Evolutionary conservation across 1,140 invertebrate species (phyloP).

Genomic region (Penaeus indicus): DNA sequence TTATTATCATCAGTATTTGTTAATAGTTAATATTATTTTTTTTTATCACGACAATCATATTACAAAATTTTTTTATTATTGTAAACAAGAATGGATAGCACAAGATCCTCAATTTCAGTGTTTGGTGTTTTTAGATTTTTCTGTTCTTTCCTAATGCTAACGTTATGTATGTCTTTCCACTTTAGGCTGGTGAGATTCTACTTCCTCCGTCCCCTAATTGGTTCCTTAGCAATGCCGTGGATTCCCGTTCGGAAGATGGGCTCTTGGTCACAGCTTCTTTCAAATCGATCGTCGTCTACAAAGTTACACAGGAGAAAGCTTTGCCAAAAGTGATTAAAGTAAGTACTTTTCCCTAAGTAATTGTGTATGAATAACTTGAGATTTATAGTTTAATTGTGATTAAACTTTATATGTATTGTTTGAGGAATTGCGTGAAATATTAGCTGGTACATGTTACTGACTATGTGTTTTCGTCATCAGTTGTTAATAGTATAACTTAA

Average conservation of each 20-base stretch:
- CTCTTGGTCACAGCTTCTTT: slow-evolving; percentile 52
- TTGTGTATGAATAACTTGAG: too few relatives aligned
- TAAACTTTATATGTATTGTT: too few relatives aligned
- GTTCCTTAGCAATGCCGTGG: slow-evolving; percentile 54
- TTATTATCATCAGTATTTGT: too few relatives aligned
- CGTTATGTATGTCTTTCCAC: neutral
- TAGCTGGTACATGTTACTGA: neutral
- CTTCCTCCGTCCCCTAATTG: slow-evolving; percentile 61
- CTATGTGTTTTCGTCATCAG: neutral
- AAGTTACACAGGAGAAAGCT: slow-evolving; percentile 16
- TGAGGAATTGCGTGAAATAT: neutral
- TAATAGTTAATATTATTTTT: too few relatives aligned
- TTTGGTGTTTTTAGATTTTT: neutral
- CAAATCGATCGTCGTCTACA: slow-evolving; percentile 57
- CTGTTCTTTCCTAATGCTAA: neutral
- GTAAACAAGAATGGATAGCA: too few relatives aligned
- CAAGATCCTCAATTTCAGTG: too few relatives aligned
- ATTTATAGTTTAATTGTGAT: too few relatives aligned
- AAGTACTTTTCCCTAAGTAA: neutral
- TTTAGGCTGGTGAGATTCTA: slow-evolving; percentile 30
- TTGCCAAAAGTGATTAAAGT: slow-evolving; percentile 60
- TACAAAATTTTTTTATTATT: too few relatives aligned
- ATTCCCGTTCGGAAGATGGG: slow-evolving; percentile 46
- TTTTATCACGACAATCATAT: too few relatives aligned
- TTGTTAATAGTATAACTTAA: neutral